A percentile compares a stretch with the other conserved stretches of the same genome.
Evolutionary conservation across 2,113 vertebrate genomes (phyloP).

Genomic region (Cichladusa arquata): DNA sequence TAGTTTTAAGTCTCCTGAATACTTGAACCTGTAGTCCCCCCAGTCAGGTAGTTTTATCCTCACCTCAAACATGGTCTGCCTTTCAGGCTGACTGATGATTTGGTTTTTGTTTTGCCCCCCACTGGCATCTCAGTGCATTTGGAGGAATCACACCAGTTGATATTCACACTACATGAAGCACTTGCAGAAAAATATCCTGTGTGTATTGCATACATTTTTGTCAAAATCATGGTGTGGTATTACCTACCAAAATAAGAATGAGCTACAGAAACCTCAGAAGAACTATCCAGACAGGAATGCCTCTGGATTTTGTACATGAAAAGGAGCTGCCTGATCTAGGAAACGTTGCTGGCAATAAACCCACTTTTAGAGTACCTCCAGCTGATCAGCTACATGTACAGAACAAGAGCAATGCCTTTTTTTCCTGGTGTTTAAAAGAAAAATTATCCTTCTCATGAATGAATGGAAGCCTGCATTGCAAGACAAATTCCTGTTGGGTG

Average conservation of each 20-base stretch:
- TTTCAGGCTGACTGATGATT: fast-evolving
- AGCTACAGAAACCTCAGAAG: background rate
- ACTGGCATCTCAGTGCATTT: background rate
- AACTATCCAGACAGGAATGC: background rate
- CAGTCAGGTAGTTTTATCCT: background rate
- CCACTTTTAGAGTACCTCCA: background rate
- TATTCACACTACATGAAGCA: background rate
- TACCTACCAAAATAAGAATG: background rate
- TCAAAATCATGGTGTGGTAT: background rate
- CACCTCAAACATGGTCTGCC: background rate
- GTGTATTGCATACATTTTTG: background rate
- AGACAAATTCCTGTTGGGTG: background rate
- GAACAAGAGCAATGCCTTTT: background rate
- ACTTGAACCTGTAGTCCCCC: background rate
- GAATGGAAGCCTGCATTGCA: background rate
- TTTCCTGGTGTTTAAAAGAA: background rate
- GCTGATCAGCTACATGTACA: background rate
- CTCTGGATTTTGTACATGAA: background rate
- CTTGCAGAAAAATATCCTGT: background rate
- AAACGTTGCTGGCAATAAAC: background rate
- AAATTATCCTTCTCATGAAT: background rate
- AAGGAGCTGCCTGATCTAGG: background rate
- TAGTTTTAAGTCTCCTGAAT: background rate
- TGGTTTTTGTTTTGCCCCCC: background rate
- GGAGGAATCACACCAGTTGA: background rate